These are phyloP conservation scores for Marmota monax DNA, from an alignment of 2,113 vertebrate species.

Conservation along the genomic window DNA sequence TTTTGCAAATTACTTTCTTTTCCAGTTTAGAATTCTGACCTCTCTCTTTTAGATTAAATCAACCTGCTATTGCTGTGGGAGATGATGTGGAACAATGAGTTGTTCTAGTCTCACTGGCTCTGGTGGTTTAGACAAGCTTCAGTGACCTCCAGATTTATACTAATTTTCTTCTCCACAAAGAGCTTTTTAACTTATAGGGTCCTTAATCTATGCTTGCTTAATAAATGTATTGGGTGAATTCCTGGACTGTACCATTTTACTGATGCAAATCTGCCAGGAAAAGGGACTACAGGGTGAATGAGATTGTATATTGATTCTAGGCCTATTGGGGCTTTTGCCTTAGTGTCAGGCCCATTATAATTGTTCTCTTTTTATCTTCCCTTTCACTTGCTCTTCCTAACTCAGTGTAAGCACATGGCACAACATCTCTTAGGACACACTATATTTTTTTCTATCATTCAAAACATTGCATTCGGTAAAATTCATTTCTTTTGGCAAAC, in stretches of 20 bases:
- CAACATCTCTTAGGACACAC: not conserved
- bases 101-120: not conserved
- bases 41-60: constrained; percentile 16
- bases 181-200: not conserved
- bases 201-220: constrained; percentile 19
- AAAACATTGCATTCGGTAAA: not conserved
- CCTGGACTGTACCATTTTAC: not conserved
- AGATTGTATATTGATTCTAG: constrained; percentile 14
- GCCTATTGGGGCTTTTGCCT: not conserved
- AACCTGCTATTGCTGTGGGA: not conserved
- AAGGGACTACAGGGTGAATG: not conserved
- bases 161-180: not conserved
- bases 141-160: not conserved
- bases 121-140: not conserved
- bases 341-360: not conserved
- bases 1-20: constrained; percentile 42
- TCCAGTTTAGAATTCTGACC: not conserved
- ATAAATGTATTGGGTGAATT: not conserved
- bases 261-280: not conserved
- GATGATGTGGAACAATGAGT: not conserved
- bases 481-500: not conserved
- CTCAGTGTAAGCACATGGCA: not conserved
- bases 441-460: not conserved
- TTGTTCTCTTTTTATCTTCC: not conserved
- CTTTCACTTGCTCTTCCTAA: not conserved